Base-by-base conservation (phyloP, 1,140 invertebrate species). In the Zaprionus vittiger region DNA sequence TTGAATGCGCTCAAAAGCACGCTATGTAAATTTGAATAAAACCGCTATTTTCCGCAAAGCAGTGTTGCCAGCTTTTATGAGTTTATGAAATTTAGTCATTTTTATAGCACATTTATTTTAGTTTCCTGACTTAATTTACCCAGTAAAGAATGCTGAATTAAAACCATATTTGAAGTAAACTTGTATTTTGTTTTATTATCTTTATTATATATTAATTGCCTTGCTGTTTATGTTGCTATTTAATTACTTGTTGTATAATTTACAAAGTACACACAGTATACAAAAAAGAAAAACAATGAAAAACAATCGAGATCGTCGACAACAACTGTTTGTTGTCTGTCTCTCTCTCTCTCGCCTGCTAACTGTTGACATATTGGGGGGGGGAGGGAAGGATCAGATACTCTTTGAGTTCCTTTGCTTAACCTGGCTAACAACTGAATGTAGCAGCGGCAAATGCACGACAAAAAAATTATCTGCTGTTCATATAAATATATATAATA, bases 181-280 rank as follows among this genome's bases (percentile, higher is more conserved):
- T 15, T 67, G 5, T 73, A 57, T 60, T 38, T 73, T 66, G 22
- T 66, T 22, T 70, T 71, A 68, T 74, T 74, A 74, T 70, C 66
- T 66, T 74, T 74, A 69, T 70, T 70, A 74, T 74, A 68, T 73
- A 73, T 73, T 73, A 73, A 73, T 73, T 73, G 71, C 71, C 56
- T 73, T 73, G 71, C 64, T 60, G 71, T 73, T 73, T 68, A 73
- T 68, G 71, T 73, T 64, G 61, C 61, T 73, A 68, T 73, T 68
- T 52, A 68, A 68, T 73, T 73, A 68, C 28, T 68, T 68, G 17
- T 73, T 73, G 71, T 73, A 73, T 73, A 68, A 60, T 73, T 73
- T 73, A 73, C 64, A 73, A 73, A 73, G 64, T 73, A 68, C 71
- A 73, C 71, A 68, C 71, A 68, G 71, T 73, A 68, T 68, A 73